Evolutionary conservation across 2,113 vertebrate species (phyloP), one percentile per base, ranked within the genome.

Genomic region (Lota lota): DNA sequence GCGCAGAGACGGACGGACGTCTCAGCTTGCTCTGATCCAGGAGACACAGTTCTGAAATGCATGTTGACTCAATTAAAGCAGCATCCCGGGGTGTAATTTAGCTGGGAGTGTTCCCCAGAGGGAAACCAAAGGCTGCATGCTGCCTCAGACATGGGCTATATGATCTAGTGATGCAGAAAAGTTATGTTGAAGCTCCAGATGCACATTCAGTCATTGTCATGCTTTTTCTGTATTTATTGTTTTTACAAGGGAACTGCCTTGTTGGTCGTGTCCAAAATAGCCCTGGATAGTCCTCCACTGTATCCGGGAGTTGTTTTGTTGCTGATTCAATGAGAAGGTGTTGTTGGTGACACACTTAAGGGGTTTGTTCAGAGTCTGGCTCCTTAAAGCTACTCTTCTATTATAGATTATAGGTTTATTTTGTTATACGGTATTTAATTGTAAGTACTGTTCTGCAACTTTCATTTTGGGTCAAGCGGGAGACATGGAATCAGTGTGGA

Each of bases 1-100:
- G 61, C 12, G 53, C 73, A 69, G 66, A 47, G 71, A 20, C 57
- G 69, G 71, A 73, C 68, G 68, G 67, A 81, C 70, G 57, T 58
- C 21, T 77, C 70, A 12, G 40, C 69, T 67, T 66, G 59, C 58
- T 77, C 33, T 61, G 72, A 64, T 76, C 63, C 59, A 56, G 50
- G 11, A 24, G 74, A 40, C 72, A 76, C 57, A 54, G 69, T 12
- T 79, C 61, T 76, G 74, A 17, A 36, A 71, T 22, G 67, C 85
- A 87, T 81, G 72, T 76, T 83, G 76, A 79, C 75, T 86, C 64
- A 69, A 82, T 88, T 85, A 83, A 86, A 75, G 82, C 78, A 79
- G 74, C 76, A 70, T 61, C 40, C 28, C 73, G 82, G 69, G 83
- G 75, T 83, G 63, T 83, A 81, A 86, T 89, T 81, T 85, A 78